Conservation (phyloP, 2,888 invertebrate species). For the Meganola albula region DNA sequence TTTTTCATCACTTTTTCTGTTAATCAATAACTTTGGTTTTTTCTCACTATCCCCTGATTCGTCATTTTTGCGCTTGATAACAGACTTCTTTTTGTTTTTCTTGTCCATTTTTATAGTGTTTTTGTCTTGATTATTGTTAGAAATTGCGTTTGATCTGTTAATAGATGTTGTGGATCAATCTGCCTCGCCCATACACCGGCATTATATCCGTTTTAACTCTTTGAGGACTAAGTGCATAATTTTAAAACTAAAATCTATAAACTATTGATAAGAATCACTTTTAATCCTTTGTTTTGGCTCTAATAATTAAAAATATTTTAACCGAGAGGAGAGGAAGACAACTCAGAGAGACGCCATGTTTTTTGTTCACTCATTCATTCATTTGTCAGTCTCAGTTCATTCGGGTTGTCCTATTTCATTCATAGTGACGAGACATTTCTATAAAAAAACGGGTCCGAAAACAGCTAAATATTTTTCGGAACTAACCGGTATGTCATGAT, state of each 20-base stretch:
- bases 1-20: conserved; percentile 58
- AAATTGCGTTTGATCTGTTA: too few species aligned
- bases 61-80: conserved; percentile 69
- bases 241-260: background rate
- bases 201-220: conserved; percentile 22
- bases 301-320: conserved; percentile 14
- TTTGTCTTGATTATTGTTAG: too few species aligned
- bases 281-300: too few species aligned
- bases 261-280: background rate
- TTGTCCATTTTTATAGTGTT: conserved; percentile 76
- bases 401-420: too few species aligned
- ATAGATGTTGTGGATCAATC: too few species aligned
- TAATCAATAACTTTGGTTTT: conserved; percentile 62
- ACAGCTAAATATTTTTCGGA: too few species aligned
- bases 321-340: conserved; percentile 67
- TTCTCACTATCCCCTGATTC: conserved; percentile 60
- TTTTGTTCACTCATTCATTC: conserved; percentile 25
- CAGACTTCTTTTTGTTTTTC: conserved; percentile 72
- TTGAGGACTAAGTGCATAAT: background rate
- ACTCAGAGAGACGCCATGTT: conserved; percentile 72
- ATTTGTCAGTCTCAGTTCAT: too few species aligned
- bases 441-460: too few species aligned
- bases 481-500: too few species aligned
- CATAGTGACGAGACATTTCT: too few species aligned
- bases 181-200: conserved; percentile 51